Conservation (phyloP, 2,797 vertebrate species). For the Typhlichthys subterraneus region DNA sequence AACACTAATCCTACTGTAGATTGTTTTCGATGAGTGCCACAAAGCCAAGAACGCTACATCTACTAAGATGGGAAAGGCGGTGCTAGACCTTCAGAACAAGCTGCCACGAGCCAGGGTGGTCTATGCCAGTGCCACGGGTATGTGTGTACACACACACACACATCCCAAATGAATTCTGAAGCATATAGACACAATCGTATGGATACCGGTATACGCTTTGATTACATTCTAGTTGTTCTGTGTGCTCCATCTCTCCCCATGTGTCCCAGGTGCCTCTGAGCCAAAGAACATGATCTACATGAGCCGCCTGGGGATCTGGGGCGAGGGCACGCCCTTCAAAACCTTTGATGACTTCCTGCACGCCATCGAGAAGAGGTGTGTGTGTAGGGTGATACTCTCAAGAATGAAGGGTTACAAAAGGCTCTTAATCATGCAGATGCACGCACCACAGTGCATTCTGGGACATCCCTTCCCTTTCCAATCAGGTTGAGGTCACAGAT, state of each 20-base stretch:
- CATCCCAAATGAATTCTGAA: not conserved
- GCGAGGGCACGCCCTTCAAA: slow-evolving; percentile 93
- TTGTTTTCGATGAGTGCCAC: slow-evolving; percentile 99
- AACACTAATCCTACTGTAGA: slow-evolving; percentile 74
- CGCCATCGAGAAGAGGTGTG: slow-evolving; percentile 94
- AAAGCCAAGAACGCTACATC: slow-evolving; percentile 98
- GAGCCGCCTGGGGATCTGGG: slow-evolving; percentile 99
- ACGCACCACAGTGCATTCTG: not conserved
- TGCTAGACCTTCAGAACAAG: slow-evolving; percentile 95
- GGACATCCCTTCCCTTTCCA: slow-evolving; percentile 8
- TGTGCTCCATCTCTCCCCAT: not conserved
- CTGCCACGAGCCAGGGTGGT: slow-evolving; percentile 93
- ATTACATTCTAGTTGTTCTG: not conserved
- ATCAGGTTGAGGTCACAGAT: slow-evolving; percentile 11
- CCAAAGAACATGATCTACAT: slow-evolving; percentile 99
- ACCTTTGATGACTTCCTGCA: slow-evolving; percentile 96
- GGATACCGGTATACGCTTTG: not conserved
- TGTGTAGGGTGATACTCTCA: slow-evolving; percentile 1
- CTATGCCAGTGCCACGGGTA: slow-evolving; percentile 98
- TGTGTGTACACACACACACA: not conserved
- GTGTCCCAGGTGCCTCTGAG: slow-evolving; percentile 91
- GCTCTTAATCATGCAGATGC: slow-evolving; percentile 1
- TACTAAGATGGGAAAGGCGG: slow-evolving; percentile 98
- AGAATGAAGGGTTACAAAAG: not conserved
- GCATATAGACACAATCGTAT: not conserved